These are phyloP conservation scores for Monodelphis domestica DNA, from an alignment of 2,797 vertebrate genomes.

Conservation along the genomic window DNA sequence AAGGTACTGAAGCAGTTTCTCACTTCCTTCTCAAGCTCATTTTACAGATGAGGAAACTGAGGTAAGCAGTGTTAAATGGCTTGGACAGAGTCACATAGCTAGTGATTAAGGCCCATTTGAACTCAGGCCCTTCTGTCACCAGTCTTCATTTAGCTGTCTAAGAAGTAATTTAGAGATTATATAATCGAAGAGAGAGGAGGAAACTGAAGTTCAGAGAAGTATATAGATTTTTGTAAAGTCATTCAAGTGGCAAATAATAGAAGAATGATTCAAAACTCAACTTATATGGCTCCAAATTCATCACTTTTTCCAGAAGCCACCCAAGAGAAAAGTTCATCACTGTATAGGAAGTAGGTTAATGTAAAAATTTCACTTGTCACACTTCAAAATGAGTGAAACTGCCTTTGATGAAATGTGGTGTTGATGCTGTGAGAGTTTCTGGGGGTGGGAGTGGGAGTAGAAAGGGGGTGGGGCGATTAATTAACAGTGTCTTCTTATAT, in stretches of 20 bases:
- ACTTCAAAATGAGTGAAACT: slow-evolving; percentile 2
- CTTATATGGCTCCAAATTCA: not conserved
- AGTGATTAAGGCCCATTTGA: not conserved
- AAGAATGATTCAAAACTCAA: not conserved
- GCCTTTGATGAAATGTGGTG: not conserved
- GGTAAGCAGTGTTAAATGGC: not conserved
- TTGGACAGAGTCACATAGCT: not conserved
- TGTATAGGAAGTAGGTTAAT: not conserved
- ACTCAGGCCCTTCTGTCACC: not conserved
- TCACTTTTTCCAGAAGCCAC: not conserved
- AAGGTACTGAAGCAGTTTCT: not conserved
- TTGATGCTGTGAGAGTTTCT: not conserved
- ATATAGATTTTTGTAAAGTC: not conserved
- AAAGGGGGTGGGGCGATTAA: not conserved
- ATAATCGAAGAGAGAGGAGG: not conserved
- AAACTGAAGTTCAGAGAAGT: not conserved
- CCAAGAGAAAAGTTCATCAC: not conserved
- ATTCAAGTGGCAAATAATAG: not conserved
- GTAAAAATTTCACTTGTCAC: not conserved
- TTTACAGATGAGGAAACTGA: not conserved
- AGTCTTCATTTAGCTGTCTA: not conserved
- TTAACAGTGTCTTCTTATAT: not conserved
- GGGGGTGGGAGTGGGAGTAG: not conserved
- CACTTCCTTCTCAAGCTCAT: not conserved
- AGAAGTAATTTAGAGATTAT: not conserved